These are phyloP conservation scores for Sisyra nigra DNA, from an alignment of 2,888 invertebrate genomes.

Conservation along the genomic window DNA sequence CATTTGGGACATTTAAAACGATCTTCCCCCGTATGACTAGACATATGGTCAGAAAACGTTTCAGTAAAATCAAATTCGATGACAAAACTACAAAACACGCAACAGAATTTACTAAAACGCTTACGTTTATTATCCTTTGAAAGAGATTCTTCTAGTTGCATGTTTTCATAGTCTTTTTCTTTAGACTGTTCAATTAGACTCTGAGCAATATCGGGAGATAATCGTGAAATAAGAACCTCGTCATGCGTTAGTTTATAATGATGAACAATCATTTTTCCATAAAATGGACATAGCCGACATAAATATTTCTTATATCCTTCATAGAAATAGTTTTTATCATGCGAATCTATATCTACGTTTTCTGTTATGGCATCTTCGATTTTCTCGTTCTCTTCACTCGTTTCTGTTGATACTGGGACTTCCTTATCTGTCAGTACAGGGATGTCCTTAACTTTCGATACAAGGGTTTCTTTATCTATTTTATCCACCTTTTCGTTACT, in stretches of 20 bases:
- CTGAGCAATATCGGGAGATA: constrained; percentile 33
- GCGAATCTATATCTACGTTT: background rate
- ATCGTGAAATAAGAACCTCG: constrained; percentile 47
- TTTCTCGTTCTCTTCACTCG: constrained; percentile 6
- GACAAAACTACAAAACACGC: constrained; percentile 22
- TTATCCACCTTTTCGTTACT: background rate
- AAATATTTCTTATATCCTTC: constrained; percentile 22
- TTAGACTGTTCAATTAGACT: constrained; percentile 37
- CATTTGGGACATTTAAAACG: constrained; percentile 49
- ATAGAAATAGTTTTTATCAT: constrained; percentile 3
- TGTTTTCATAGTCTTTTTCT: constrained; percentile 24
- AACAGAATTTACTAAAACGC: constrained; percentile 18
- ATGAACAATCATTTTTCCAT: constrained; percentile 41
- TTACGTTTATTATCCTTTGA: constrained; percentile 16
- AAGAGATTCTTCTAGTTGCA: constrained; percentile 24
- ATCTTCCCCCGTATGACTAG: constrained; percentile 65
- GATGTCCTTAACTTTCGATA: constrained; percentile 14
- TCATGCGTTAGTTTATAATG: constrained; percentile 49
- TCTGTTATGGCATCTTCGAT: too few species aligned
- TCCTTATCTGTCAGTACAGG: background rate
- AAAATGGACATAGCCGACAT: constrained; percentile 44
- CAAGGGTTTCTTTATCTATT: background rate
- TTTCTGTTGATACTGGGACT: constrained; percentile 2
- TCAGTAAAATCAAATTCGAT: constrained; percentile 16
- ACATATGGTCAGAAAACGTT: constrained; percentile 54